phyloP scores from a whole-genome alignment of 2,888 invertebrate species.

The Sabatieria punctata region DNA sequence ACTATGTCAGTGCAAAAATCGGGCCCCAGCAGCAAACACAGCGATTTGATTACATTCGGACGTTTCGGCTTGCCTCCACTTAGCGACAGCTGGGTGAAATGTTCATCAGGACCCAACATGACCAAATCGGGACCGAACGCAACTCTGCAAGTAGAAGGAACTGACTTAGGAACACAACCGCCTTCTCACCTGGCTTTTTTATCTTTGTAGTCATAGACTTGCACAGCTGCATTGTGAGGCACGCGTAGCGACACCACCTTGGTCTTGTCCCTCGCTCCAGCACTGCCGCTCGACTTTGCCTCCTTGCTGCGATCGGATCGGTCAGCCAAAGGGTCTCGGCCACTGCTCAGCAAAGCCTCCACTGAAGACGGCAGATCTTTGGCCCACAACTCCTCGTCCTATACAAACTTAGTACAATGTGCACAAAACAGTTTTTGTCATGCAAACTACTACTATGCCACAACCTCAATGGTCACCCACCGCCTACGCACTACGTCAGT shows the following conservation, averaged over 20 bases:
- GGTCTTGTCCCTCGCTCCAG: slow-evolving; percentile 28
- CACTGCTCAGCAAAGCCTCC: slow-evolving; percentile 23
- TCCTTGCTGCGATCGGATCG: slow-evolving; percentile 21
- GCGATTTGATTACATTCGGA: slow-evolving; percentile 37
- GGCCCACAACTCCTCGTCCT: slow-evolving; percentile 26
- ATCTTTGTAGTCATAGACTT: slow-evolving; percentile 40
- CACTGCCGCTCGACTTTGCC: not conserved
- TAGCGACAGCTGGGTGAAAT: slow-evolving; percentile 39
- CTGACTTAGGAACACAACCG: not conserved
- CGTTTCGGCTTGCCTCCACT: slow-evolving; percentile 40
- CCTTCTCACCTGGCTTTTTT: slow-evolving; percentile 33
- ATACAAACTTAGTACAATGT: no score
- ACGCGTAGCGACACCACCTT: slow-evolving; percentile 36
- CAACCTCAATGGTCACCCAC: no score
- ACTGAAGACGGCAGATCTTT: slow-evolving; percentile 34
- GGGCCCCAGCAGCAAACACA: slow-evolving; percentile 39
- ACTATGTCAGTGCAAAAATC: slow-evolving; percentile 41
- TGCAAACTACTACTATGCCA: not conserved
- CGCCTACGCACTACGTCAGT: no score
- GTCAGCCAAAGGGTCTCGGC: slow-evolving; percentile 37
- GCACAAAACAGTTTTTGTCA: no score
- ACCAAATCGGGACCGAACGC: slow-evolving; percentile 41
- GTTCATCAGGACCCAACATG: slow-evolving; percentile 40
- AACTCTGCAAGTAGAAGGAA: slow-evolving; percentile 29
- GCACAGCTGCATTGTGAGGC: slow-evolving; percentile 40